Conservation (phyloP, 2,797 vertebrate genomes). For the Sternarchorhynchus goeldii region DNA sequence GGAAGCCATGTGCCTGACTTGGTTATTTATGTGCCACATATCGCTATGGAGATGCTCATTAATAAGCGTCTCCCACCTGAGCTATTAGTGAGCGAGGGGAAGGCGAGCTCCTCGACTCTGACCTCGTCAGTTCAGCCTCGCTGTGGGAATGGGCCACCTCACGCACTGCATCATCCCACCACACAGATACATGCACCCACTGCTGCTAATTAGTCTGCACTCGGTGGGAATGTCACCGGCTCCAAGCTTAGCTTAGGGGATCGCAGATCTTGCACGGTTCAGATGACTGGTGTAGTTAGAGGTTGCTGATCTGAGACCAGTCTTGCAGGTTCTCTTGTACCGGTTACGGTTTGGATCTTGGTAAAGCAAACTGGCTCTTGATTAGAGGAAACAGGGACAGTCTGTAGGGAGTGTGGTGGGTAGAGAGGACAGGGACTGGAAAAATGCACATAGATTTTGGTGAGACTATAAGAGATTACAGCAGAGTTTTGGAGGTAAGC, state of each 20-base stretch:
- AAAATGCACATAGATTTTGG: too few species aligned
- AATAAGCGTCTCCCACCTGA: slow-evolving; percentile 71
- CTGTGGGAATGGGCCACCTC: slow-evolving; percentile 49
- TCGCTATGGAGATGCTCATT: slow-evolving; percentile 75
- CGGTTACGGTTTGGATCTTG: not conserved
- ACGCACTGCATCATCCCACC: slow-evolving; percentile 55
- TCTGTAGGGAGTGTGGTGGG: not conserved
- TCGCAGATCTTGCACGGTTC: slow-evolving; percentile 16
- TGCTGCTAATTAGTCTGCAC: slow-evolving; percentile 51
- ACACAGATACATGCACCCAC: slow-evolving; percentile 46
- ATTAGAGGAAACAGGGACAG: not conserved
- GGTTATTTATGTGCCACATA: slow-evolving; percentile 78
- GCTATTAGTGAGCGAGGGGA: slow-evolving; percentile 62
- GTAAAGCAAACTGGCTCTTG: not conserved
- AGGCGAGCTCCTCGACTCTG: slow-evolving; percentile 52
- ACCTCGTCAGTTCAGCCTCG: slow-evolving; percentile 38
- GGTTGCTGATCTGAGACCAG: slow-evolving; percentile 9
- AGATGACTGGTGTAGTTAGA: slow-evolving; percentile 15
- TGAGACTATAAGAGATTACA: too few species aligned
- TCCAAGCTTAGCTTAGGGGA: slow-evolving; percentile 15
- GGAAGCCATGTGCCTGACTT: slow-evolving; percentile 53
- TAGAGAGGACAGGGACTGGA: too few species aligned
- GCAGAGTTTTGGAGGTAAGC: too few species aligned
- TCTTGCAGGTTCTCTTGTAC: not conserved
- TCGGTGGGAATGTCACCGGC: slow-evolving; percentile 36